Base-by-base conservation (phyloP, 2,113 vertebrate species). In the Chloropsis cyanopogon region DNA sequence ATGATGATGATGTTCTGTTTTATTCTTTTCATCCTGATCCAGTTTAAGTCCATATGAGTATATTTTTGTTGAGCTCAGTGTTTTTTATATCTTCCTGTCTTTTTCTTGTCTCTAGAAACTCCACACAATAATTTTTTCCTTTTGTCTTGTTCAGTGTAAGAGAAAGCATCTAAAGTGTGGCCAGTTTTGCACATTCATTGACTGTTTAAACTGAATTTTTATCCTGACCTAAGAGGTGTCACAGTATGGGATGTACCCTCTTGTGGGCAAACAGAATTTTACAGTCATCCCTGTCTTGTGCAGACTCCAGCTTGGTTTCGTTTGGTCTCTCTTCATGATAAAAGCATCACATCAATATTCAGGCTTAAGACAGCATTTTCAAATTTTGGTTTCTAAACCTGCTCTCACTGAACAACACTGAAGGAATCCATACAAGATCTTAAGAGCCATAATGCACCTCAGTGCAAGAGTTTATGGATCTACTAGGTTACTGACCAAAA, bases 191-290 rank as follows among this genome's bases (percentile, higher is more conserved):
- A 25, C 4, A 2, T 56, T 71, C 19, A 37, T 31, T 52, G 37
- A 41, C 11, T 68, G 26, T 50, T 70, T 68, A 41, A 56, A 44
- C 17, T 28, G 22, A 87, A 64, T 26, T 75, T 92, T 50, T 52
- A 28, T 41, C 52, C 25, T 66, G 52, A 78, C 1, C 0, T 70
- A 57, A 69, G 60, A 61, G 60, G 21, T 2, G 11, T 6, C 1
- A 4, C 9, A 23, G 12, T 26, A 49, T 63, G 56, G 60, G 69
- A 61, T 73, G 47, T 91, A 93, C 86, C 83, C 76, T 95, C 91
- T 71, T 94, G 91, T 84, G 92, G 86, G 88, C 83, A 95, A 86
- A 96, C 20, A 64, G 31, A 75, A 92, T 91, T 90, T 83, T 78
- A 86, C 86, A 94, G 21, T 63, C 42, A 76, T 54, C 20, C 35